Evolutionary conservation across 2,888 invertebrate species (phyloP).

Genomic region (Julus scandinavius): DNA sequence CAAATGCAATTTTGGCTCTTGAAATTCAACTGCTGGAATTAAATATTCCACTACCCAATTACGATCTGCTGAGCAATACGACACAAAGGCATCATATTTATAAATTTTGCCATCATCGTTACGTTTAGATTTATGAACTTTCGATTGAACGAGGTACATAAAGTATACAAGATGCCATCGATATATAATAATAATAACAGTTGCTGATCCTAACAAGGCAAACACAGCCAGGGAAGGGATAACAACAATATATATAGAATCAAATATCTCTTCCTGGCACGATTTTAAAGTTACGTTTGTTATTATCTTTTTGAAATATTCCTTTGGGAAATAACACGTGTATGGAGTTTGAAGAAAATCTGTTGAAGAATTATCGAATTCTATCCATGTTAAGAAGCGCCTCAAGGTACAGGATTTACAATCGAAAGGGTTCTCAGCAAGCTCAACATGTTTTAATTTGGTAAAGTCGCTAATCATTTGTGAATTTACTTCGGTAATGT

Average conservation of each 20-base stretch:
- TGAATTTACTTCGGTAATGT: constrained; percentile 37
- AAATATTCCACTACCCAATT: constrained; percentile 47
- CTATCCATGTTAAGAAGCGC: constrained; percentile 27
- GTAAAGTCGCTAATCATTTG: constrained; percentile 52
- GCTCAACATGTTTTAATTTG: background rate
- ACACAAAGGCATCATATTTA: constrained; percentile 55
- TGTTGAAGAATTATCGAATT: background rate
- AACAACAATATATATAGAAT: background rate
- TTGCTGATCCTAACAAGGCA: background rate
- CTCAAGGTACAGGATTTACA: constrained; percentile 31
- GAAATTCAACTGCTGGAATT: constrained; percentile 54
- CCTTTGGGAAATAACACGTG: constrained; percentile 47
- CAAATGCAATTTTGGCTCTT: constrained; percentile 62
- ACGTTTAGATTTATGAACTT: background rate
- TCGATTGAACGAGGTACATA: constrained; percentile 44
- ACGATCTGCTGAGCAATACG: background rate
- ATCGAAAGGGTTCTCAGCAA: constrained; percentile 44
- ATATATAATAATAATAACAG: background rate
- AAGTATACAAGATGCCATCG: constrained; percentile 52
- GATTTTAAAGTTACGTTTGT: background rate
- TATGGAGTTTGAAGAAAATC: constrained; percentile 36
- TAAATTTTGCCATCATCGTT: background rate
- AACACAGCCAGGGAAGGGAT: background rate
- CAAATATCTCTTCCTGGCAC: constrained; percentile 52
- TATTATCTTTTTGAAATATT: constrained; percentile 6